Base-by-base conservation (phyloP, 2,888 invertebrate species). In the Leptinotarsa haldemani region DNA sequence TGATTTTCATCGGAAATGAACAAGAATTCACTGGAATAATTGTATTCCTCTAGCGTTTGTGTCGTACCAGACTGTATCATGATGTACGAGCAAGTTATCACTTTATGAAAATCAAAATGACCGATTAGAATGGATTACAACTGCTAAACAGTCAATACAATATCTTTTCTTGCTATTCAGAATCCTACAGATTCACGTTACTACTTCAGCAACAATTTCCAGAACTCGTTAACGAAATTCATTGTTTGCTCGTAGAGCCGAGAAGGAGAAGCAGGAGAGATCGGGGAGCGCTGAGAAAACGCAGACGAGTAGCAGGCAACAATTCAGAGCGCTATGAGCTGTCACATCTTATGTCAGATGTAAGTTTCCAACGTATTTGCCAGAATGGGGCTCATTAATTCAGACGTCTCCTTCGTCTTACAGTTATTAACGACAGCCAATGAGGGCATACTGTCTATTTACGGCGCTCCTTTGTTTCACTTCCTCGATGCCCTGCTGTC, bases 371-470 rank as follows among this genome's bases (percentile, higher is more conserved):
- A 65, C 73, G 71, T 74, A 74, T 74, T 74, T 65, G 71, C 69
- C 70, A 69, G 76, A 78, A 77, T 74, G 77, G 74, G 83, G 84
- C 85, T 86, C 86, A 86, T 86, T 86, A 86, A 86, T 86, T 86
- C 86, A 83, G 83, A 83, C 86, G 84, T 86, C 85, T 85, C 84
- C 84, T 83, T 79, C 82, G 84, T 84, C 84, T 85, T 84, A 84
- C 83, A 84, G 85, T 85, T 86, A 86, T 86, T 86, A 86, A 85
- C 85, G 84, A 82, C 84, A 85, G 82, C 85, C 85, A 86, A 86
- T 85, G 85, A 84, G 84, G 82, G 83, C 79, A 78, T 83, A 82
- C 83, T 83, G 84, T 85, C 83, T 84, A 83, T 84, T 85, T 85
- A 84, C 83, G 77, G 80, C 80, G 81, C 79, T 83, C 83, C 84